Base-by-base conservation (phyloP, 2,797 vertebrate species). In the Ammospiza maritima region DNA sequence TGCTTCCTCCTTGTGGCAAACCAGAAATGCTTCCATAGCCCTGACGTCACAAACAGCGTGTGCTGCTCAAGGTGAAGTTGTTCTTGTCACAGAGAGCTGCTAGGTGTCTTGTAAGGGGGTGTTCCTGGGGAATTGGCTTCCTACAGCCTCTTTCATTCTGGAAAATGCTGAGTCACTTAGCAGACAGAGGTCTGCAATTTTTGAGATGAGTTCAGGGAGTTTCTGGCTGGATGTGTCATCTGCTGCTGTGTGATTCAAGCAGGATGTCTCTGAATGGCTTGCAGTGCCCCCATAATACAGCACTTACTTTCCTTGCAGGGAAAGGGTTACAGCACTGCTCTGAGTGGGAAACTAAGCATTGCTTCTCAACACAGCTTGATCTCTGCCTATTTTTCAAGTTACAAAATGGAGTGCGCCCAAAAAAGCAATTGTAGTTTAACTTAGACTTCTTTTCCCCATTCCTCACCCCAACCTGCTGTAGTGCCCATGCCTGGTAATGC, bases 11-110 rank as follows among this genome's bases (percentile, higher is more conserved):
- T 23, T 15, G 20, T 64, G 23, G 67, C 6, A 42, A 76, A 57
- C 17, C 8, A 89, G 47, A 62, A 77, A 47, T 51, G 25, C 42
- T 65, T 69, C 15, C 48, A 0, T 8, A 23, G 32, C 27, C 88
- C 32, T 45, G 5, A 17, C 38, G 53, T 73, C 32, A 61, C 47
- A 69, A 60, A 73, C 4, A 73, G 13, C 0, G 0, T 5, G 5
- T 17, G 23, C 40, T 73, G 16, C 26, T 71, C 45, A 71, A 67
- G 72, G 50, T 87, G 27, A 48, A 60, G 36, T 9, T 5, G 5
- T 74, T 91, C 26, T 44, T 85, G 47, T 85, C 65, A 67, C 34
- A 80, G 67, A 42, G 73, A 71, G 34, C 45, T 75, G 40, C 2
- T 13, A 13, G 74, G 34, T 53, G 61, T 64, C 67, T 82, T 45